These are phyloP conservation scores for Hycleus phaleratus DNA, from an alignment of 1,140 invertebrate genomes.

Conservation along the genomic window DNA sequence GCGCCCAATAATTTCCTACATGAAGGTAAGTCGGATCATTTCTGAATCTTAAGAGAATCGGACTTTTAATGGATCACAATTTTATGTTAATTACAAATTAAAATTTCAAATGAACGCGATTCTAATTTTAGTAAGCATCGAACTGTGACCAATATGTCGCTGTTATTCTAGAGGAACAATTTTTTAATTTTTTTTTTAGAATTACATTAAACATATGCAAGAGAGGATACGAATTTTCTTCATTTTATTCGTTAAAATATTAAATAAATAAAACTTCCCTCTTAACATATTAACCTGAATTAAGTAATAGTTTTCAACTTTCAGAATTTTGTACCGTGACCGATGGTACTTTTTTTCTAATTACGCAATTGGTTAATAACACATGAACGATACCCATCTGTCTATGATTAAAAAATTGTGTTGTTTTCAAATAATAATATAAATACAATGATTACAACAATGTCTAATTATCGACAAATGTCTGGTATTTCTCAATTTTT, in stretches of 20 bases:
- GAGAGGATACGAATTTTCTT: too few relatives aligned
- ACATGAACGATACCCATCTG: conserved; percentile 22
- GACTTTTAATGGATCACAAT: conserved; percentile 5
- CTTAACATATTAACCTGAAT: conserved; percentile 28
- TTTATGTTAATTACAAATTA: conserved; percentile 11
- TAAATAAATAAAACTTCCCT: background rate
- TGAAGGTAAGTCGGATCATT: conserved; percentile 33
- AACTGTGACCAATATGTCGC: conserved; percentile 4
- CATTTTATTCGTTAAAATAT: too few relatives aligned
- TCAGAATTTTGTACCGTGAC: conserved; percentile 26
- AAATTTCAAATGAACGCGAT: conserved; percentile 11
- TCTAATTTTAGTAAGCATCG: conserved; percentile 10
- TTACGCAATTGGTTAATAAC: conserved; percentile 26
- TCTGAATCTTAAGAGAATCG: too few relatives aligned
- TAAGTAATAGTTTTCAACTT: conserved; percentile 23
- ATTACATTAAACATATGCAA: too few relatives aligned
- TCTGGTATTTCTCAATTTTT: background rate
- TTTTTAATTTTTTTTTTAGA: too few relatives aligned
- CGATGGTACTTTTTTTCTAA: conserved; percentile 20
- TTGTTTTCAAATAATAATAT: conserved; percentile 5
- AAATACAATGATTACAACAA: too few relatives aligned
- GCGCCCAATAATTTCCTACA: conserved; percentile 37
- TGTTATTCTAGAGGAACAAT: background rate
- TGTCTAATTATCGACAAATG: too few relatives aligned
- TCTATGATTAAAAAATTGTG: background rate